phyloP scores from a whole-genome alignment of 2,113 vertebrate genomes.

The Scomber colias region DNA sequence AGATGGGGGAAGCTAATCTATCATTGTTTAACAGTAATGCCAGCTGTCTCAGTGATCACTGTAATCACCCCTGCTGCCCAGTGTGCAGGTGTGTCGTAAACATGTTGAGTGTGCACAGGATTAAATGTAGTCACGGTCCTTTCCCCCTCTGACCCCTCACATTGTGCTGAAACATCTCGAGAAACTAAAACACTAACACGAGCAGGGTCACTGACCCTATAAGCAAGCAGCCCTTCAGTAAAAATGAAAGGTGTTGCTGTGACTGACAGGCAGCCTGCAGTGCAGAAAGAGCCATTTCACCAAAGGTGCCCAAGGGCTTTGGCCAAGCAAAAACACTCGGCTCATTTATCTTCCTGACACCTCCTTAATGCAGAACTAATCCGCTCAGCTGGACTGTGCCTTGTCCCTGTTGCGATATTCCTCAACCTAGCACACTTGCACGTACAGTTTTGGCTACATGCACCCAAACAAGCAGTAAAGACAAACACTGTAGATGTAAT shows the following conservation, averaged over 20 bases:
- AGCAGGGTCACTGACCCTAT: slow-evolving; percentile 40
- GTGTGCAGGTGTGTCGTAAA: too few species aligned
- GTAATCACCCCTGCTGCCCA: slow-evolving; percentile 6
- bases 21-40: slow-evolving; percentile 15
- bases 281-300: slow-evolving; percentile 67
- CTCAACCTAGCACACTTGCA: slow-evolving; percentile 2
- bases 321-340: slow-evolving; percentile 50
- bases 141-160: background rate
- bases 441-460: background rate
- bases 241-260: slow-evolving; percentile 53
- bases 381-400: slow-evolving; percentile 66
- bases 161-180: slow-evolving; percentile 46
- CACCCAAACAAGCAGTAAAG: background rate
- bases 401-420: slow-evolving; percentile 16
- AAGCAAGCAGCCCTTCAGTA: slow-evolving; percentile 24
- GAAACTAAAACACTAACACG: slow-evolving; percentile 24
- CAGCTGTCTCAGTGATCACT: slow-evolving; percentile 3
- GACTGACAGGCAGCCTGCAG: slow-evolving; percentile 72
- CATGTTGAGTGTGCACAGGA: too few species aligned
- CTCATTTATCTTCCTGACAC: slow-evolving; percentile 83
- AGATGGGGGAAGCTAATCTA: slow-evolving; percentile 31
- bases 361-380: slow-evolving; percentile 77
- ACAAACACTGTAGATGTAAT: background rate
- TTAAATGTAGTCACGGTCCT: background rate
- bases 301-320: slow-evolving; percentile 59